phyloP scores from a whole-genome alignment of 2,888 invertebrate genomes.

The Eudiplozoon nipponicum region DNA sequence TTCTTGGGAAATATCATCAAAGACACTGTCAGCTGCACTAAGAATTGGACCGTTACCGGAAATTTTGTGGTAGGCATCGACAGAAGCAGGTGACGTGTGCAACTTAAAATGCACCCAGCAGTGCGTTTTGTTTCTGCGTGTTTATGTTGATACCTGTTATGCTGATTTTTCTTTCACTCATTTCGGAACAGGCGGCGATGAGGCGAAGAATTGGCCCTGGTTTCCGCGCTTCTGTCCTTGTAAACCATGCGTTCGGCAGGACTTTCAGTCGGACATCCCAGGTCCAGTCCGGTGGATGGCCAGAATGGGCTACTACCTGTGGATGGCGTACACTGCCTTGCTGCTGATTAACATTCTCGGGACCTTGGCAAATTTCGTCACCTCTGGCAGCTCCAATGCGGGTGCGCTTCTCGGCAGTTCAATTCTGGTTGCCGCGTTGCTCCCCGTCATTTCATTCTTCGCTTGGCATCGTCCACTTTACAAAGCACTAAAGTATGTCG shows the following conservation, averaged over 20 bases:
- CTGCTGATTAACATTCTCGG: conserved; percentile 28
- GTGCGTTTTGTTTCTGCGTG: no score
- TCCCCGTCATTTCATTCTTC: conserved; percentile 76
- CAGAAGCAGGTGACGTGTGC: no score
- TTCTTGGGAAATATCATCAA: no score
- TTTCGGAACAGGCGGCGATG: no score
- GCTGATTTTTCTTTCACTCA: no score
- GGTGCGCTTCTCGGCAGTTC: conserved; percentile 49
- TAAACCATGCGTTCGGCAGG: conserved; percentile 93
- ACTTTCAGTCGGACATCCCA: conserved; percentile 87
- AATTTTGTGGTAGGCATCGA: no score
- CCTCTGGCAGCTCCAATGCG: conserved; percentile 20
- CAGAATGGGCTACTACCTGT: conserved; percentile 62
- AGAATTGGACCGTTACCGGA: no score
- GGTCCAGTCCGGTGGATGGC: conserved; percentile 83
- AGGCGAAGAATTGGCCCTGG: conserved; percentile 89
- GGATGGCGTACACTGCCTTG: conserved; percentile 34
- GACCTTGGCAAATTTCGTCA: conserved; percentile 43
- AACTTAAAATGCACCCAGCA: no score
- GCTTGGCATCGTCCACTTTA: no score
- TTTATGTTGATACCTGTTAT: no score
- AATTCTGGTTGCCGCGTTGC: conserved; percentile 52
- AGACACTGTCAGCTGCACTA: no score
- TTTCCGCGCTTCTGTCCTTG: conserved; percentile 48
- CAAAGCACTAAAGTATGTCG: no score